Conservation (phyloP, 2,797 vertebrate species). For the Centropyge bicolor region DNA sequence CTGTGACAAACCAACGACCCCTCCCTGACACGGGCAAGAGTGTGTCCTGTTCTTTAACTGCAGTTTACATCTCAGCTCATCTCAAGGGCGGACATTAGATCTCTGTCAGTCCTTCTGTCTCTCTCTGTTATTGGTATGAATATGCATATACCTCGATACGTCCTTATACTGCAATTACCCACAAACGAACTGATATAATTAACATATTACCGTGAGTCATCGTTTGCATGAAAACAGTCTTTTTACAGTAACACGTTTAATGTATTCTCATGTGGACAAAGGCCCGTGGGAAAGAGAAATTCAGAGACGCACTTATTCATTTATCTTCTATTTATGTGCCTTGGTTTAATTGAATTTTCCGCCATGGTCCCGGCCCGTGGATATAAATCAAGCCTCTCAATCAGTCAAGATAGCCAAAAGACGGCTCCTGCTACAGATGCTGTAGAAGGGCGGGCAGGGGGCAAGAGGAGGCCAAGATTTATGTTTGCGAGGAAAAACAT, state of each 20-base stretch:
- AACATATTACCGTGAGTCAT: slow-evolving; percentile 39
- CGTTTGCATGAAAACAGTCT: slow-evolving; percentile 28
- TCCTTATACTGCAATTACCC: slow-evolving; percentile 28
- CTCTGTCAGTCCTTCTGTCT: not conserved
- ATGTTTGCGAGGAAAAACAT: slow-evolving; percentile 75
- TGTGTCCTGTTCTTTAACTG: slow-evolving; percentile 38
- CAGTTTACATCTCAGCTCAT: slow-evolving; percentile 37
- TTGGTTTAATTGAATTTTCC: slow-evolving; percentile 82
- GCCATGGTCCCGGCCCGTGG: slow-evolving; percentile 47
- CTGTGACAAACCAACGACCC: slow-evolving; percentile 68
- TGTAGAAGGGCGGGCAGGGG: slow-evolving; percentile 67
- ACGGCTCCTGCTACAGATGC: slow-evolving; percentile 66
- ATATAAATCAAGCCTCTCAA: slow-evolving; percentile 80
- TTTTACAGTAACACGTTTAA: slow-evolving; percentile 29
- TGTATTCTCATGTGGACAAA: slow-evolving; percentile 54
- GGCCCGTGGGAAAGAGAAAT: slow-evolving; percentile 35
- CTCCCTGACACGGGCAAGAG: slow-evolving; percentile 8
- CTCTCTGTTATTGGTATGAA: slow-evolving; percentile 14
- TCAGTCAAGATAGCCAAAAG: slow-evolving; percentile 76
- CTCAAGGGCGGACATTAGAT: slow-evolving; percentile 6
- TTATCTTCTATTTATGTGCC: slow-evolving; percentile 78
- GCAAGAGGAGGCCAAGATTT: slow-evolving; percentile 76
- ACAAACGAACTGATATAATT: slow-evolving; percentile 25
- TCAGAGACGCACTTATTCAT: slow-evolving; percentile 61
- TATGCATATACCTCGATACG: slow-evolving; percentile 16